Base-by-base conservation (phyloP, 2,888 invertebrate species). In the Osedax fenrisi region DNA sequence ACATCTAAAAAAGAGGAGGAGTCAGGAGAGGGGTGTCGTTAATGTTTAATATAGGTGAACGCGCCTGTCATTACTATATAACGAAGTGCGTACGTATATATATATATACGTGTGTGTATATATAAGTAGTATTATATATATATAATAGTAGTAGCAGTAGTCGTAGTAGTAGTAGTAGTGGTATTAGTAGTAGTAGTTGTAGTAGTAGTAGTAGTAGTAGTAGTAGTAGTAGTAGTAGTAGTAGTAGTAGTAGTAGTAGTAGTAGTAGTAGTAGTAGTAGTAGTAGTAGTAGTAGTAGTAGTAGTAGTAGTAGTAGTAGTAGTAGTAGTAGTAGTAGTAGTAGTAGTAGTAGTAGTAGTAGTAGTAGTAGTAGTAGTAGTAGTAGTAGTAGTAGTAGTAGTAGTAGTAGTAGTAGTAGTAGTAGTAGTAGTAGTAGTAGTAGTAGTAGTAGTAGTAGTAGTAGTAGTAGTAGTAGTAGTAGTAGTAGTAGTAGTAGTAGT, bases 121-220 rank as follows among this genome's bases (percentile, higher is more conserved):
- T n/a, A n/a, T n/a, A n/a, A n/a, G n/a, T n/a, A n/a, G n/a, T n/a
- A n/a, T n/a, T n/a, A n/a, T n/a, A n/a, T n/a, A n/a, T n/a, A n/a
- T n/a, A n/a, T n/a, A n/a, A n/a, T n/a, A n/a, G n/a, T n/a, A 56
- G 56, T n/a, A 56, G 56, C 56, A n/a, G n/a, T n/a, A n/a, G n/a
- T n/a, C n/a, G n/a, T n/a, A n/a, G n/a, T n/a, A n/a, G n/a, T n/a
- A n/a, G n/a, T n/a, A n/a, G n/a, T n/a, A n/a, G n/a, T n/a, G n/a
- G n/a, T n/a, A n/a, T n/a, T n/a, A n/a, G n/a, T n/a, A n/a, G n/a
- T n/a, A n/a, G n/a, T n/a, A n/a, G n/a, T n/a, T n/a, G n/a, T n/a
- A n/a, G n/a, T n/a, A 56, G 56, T 56, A 56, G 56, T 56, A 56
- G 56, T 56, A 56, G 56, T 56, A 56, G 56, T 56, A 56, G 56